Evolutionary conservation across 2,797 vertebrate species (phyloP).

Genomic region (Aythya fuligula): DNA sequence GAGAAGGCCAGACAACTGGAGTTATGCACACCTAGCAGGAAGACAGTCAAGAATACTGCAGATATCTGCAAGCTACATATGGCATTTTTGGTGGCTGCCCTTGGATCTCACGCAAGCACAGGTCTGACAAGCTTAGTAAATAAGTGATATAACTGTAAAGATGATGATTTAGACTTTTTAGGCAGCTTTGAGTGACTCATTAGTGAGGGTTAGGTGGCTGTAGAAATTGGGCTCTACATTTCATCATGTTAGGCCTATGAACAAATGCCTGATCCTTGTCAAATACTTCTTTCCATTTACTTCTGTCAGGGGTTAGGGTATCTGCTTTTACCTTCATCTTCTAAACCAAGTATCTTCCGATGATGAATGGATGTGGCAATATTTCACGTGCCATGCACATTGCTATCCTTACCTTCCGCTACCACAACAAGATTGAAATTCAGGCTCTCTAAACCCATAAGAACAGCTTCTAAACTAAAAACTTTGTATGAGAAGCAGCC

Average conservation of each 20-base stretch:
- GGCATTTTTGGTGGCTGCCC: neutral
- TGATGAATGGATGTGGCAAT: neutral
- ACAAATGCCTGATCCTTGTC: neutral
- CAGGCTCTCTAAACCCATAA: neutral
- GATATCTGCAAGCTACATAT: neutral
- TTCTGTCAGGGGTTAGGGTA: neutral
- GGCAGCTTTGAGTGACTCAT: neutral
- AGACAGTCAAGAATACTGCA: neutral
- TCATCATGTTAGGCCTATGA: neutral
- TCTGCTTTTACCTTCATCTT: neutral
- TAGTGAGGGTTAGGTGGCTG: neutral
- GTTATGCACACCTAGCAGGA: slow-evolving; percentile 17
- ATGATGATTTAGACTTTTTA: neutral
- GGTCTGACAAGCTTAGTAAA: neutral
- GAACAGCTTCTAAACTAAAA: neutral
- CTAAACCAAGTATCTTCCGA: neutral
- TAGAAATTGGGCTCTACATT: neutral
- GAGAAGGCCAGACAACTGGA: slow-evolving; percentile 39
- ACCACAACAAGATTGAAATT: neutral
- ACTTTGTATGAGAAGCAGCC: neutral
- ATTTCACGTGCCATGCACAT: neutral
- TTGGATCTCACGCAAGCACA: neutral
- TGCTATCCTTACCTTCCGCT: neutral
- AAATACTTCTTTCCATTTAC: neutral
- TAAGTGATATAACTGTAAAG: neutral